Conservation (phyloP, 2,888 invertebrate species). For the Busseola fusca region DNA sequence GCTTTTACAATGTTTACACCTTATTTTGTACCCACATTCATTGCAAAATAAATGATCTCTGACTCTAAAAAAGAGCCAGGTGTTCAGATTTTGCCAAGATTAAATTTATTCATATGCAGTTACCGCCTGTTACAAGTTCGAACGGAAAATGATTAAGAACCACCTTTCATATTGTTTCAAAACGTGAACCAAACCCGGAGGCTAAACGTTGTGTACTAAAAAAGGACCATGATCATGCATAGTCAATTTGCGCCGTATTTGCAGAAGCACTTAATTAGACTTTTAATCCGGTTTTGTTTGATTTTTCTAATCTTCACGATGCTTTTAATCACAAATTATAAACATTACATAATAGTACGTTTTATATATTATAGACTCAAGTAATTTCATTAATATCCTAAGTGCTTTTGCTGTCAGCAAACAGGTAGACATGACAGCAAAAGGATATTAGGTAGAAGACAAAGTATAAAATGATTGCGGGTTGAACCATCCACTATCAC, state of each 20-base stretch:
- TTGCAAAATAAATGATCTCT: too few species aligned
- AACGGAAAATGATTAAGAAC: constrained; percentile 49
- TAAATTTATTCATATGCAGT: constrained; percentile 41
- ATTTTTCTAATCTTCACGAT: neutral
- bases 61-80: constrained; percentile 57
- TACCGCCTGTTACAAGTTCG: constrained; percentile 42
- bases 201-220: constrained; percentile 41
- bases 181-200: constrained; percentile 33
- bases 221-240: constrained; percentile 39
- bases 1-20: too few species aligned
- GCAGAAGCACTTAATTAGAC: constrained; percentile 25
- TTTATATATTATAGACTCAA: neutral
- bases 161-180: constrained; percentile 53
- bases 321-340: neutral
- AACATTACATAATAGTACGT: neutral
- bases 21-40: too few species aligned
- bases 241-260: constrained; percentile 46
- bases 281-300: neutral
- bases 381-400: neutral
- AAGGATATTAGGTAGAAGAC: too few species aligned
- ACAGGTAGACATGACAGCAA: neutral
- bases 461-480: neutral
- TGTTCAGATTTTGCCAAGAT: constrained; percentile 56
- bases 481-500: constrained; percentile 8
- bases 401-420: neutral